phyloP scores from a whole-genome alignment of 2,888 invertebrate genomes.

The Hypomecis punctinalis region DNA sequence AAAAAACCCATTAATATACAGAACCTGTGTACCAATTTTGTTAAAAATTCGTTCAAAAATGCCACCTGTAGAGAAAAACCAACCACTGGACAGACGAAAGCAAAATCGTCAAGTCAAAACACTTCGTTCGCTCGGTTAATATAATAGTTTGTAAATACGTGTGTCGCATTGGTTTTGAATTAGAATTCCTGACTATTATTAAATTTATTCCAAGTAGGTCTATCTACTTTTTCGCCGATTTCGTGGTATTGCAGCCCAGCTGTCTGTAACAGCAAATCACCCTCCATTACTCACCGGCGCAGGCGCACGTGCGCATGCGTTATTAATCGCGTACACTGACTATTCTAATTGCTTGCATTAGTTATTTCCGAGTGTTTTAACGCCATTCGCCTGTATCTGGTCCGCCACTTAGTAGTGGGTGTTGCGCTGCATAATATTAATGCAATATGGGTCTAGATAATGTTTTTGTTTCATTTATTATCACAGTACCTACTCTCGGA shows the following conservation, averaged over 20 bases:
- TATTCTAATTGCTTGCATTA: conserved; percentile 63
- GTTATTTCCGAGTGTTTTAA: conserved; percentile 63
- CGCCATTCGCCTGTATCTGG: conserved; percentile 44
- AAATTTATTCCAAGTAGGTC: too few species aligned
- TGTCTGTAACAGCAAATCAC: conserved; percentile 23
- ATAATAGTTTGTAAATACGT: too few species aligned
- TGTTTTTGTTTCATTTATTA: background rate
- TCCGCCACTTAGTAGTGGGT: conserved; percentile 51
- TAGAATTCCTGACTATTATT: too few species aligned
- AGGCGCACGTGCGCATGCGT: conserved; percentile 65
- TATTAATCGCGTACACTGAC: conserved; percentile 73
- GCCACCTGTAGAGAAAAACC: too few species aligned
- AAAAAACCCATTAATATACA: too few species aligned
- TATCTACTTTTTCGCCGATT: background rate
- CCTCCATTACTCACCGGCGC: conserved; percentile 28
- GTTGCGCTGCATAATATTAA: conserved; percentile 48
- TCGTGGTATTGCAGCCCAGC: conserved; percentile 3
- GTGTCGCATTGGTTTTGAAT: too few species aligned
- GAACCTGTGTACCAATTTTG: too few species aligned
- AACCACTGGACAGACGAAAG: too few species aligned
- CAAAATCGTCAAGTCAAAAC: too few species aligned
- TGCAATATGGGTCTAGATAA: conserved; percentile 23
- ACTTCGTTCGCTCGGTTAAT: too few species aligned
- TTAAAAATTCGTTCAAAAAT: too few species aligned
- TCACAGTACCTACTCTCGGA: too few species aligned